Percentiles rank a stretch among this genome's conserved stretches.
Evolutionary conservation across 2,888 invertebrate species (phyloP).

Genomic region (Philereme vetulata): DNA sequence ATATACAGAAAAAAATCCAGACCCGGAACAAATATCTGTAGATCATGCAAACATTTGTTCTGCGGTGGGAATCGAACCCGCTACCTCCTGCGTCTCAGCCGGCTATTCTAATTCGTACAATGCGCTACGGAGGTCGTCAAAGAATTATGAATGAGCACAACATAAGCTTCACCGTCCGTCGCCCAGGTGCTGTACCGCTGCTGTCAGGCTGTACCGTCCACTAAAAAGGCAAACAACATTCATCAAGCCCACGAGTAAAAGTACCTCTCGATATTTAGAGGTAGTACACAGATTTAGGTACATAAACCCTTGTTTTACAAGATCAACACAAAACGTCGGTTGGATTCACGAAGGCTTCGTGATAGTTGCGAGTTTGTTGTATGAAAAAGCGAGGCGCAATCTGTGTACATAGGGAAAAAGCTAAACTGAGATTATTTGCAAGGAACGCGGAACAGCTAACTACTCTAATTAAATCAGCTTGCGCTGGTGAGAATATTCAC

Average conservation of each 20-base stretch:
- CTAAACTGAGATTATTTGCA: slow-evolving; percentile 50
- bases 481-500: slow-evolving; percentile 44
- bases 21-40: too few species aligned
- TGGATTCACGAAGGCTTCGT: slow-evolving; percentile 13
- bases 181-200: too few species aligned
- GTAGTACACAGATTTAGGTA: neutral
- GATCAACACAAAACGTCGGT: slow-evolving; percentile 11
- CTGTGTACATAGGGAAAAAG: slow-evolving; percentile 21
- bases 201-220: slow-evolving; percentile 12
- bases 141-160: slow-evolving; percentile 30
- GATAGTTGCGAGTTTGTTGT: slow-evolving; percentile 33
- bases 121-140: too few species aligned
- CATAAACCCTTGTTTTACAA: slow-evolving; percentile 14
- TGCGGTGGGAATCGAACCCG: too few species aligned
- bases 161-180: slow-evolving; percentile 25
- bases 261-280: slow-evolving; percentile 6
- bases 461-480: slow-evolving; percentile 58
- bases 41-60: too few species aligned
- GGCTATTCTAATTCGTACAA: too few species aligned
- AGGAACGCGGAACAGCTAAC: slow-evolving; percentile 50
- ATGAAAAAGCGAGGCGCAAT: slow-evolving; percentile 41
- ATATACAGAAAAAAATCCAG: too few species aligned
- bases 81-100: too few species aligned
- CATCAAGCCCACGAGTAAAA: slow-evolving; percentile 22
- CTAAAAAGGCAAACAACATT: slow-evolving; percentile 32